A percentile compares a stretch with the other conserved stretches of the same genome.
phyloP scores from a whole-genome alignment of 2,113 vertebrate species.

The Mustela nigripes region DNA sequence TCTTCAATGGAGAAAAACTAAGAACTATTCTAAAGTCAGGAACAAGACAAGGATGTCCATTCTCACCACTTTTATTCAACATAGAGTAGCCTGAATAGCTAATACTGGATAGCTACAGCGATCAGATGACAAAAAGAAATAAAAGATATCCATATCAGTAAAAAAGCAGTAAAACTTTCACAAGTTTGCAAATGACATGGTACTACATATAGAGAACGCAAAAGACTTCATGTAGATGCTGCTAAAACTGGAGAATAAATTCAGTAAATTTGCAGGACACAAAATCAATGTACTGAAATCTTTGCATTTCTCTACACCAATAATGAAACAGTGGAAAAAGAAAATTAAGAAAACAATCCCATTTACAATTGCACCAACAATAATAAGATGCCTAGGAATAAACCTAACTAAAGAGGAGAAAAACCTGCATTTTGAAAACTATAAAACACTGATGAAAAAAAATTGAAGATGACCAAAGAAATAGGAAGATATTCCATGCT shows the following conservation, averaged over 20 bases:
- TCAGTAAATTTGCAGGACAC: background rate
- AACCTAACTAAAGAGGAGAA: background rate
- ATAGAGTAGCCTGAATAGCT: background rate
- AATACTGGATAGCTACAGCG: background rate
- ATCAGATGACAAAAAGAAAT: background rate
- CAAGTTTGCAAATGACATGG: background rate
- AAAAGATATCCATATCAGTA: background rate
- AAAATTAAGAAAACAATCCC: background rate
- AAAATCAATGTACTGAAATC: background rate
- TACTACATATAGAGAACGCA: background rate
- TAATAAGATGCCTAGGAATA: background rate
- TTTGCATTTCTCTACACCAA: background rate
- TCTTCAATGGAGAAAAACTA: background rate
- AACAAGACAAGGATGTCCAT: background rate
- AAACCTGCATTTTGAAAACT: background rate
- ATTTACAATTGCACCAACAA: background rate
- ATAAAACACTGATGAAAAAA: background rate
- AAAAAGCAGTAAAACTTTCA: background rate
- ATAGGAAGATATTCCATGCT: background rate
- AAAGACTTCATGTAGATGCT: background rate
- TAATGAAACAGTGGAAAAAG: background rate
- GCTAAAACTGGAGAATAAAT: background rate
- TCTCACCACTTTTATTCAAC: background rate
- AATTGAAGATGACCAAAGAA: background rate
- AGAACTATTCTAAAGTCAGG: background rate